A percentile compares a stretch with the other conserved stretches of the same genome.
Conservation (phyloP, 2,888 invertebrate species). For the Chloromyia formosa region DNA sequence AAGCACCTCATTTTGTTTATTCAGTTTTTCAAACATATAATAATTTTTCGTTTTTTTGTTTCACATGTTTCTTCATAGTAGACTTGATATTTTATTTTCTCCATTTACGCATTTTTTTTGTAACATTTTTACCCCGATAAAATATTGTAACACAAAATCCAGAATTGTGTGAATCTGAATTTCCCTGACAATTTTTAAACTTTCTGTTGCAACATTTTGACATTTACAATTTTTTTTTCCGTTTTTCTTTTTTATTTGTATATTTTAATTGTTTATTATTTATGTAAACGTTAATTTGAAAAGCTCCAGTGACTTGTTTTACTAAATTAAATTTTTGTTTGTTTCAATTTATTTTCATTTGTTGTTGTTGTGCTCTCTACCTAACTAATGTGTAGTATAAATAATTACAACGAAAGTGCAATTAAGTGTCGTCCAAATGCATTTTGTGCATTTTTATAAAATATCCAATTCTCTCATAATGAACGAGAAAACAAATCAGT, state of each 20-base stretch:
- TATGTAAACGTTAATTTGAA: slow-evolving; percentile 1
- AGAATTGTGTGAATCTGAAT: background rate
- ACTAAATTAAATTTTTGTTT: background rate
- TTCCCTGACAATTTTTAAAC: background rate
- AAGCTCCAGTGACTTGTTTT: slow-evolving; percentile 43
- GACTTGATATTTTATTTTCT: background rate
- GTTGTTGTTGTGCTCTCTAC: background rate
- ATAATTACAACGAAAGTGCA: background rate
- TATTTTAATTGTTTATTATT: too few relatives aligned
- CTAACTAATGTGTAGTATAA: background rate
- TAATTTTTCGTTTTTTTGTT: slow-evolving; percentile 30
- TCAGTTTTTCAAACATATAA: slow-evolving; percentile 32
- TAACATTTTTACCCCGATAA: slow-evolving; percentile 1
- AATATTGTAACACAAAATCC: slow-evolving; percentile 22
- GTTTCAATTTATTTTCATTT: background rate
- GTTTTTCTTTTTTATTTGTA: slow-evolving; percentile 9
- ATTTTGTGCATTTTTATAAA: too few relatives aligned
- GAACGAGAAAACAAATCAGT: slow-evolving; percentile 37
- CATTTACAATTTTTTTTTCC: slow-evolving; percentile 24
- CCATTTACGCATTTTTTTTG: slow-evolving; percentile 15
- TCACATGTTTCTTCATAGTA: slow-evolving; percentile 8
- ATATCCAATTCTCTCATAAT: too few relatives aligned
- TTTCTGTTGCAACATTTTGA: slow-evolving; percentile 16
- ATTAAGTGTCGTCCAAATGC: too few relatives aligned
- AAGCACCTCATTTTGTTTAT: slow-evolving; percentile 43